These are phyloP conservation scores for Drosophila leontia DNA, from an alignment of 1,140 invertebrate genomes.

Conservation along the genomic window DNA sequence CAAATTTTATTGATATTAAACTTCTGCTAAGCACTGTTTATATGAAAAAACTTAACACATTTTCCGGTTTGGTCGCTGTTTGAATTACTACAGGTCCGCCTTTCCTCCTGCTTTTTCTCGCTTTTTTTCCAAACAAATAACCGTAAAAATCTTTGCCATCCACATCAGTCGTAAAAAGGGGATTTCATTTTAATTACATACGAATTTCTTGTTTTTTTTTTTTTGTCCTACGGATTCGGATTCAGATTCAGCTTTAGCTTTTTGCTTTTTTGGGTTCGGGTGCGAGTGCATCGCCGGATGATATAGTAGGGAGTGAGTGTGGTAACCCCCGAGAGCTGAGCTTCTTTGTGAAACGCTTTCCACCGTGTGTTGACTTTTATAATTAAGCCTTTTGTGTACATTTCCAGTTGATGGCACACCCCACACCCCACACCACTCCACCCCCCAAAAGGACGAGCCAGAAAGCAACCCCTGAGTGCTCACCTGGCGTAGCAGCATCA, in stretches of 20 bases:
- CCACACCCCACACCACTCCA: too few relatives aligned
- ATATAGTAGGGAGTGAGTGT: constrained; percentile 46
- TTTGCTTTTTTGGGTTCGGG: constrained; percentile 35
- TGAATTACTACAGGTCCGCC: constrained; percentile 66
- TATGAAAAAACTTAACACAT: constrained; percentile 61
- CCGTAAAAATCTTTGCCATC: constrained; percentile 74
- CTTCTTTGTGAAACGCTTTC: constrained; percentile 24
- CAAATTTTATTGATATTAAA: constrained; percentile 15
- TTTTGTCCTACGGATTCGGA: neutral
- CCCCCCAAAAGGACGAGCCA: neutral
- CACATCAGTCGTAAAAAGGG: constrained; percentile 72
- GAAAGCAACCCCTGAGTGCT: constrained; percentile 23
- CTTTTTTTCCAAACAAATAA: constrained; percentile 61
- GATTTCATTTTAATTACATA: constrained; percentile 82
- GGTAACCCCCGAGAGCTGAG: constrained; percentile 12
- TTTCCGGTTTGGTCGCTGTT: constrained; percentile 61
- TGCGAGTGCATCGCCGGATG: constrained; percentile 54
- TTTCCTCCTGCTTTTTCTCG: constrained; percentile 11
- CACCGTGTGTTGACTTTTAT: constrained; percentile 75
- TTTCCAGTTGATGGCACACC: constrained; percentile 70
- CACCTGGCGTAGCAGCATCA: constrained; percentile 52
- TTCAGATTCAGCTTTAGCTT: constrained; percentile 38
- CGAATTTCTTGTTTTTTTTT: constrained; percentile 66
- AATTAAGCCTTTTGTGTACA: constrained; percentile 80
- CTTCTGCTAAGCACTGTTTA: constrained; percentile 32